These are phyloP conservation scores for Formica exsecta DNA, from an alignment of 1,140 invertebrate genomes.

Conservation along the genomic window DNA sequence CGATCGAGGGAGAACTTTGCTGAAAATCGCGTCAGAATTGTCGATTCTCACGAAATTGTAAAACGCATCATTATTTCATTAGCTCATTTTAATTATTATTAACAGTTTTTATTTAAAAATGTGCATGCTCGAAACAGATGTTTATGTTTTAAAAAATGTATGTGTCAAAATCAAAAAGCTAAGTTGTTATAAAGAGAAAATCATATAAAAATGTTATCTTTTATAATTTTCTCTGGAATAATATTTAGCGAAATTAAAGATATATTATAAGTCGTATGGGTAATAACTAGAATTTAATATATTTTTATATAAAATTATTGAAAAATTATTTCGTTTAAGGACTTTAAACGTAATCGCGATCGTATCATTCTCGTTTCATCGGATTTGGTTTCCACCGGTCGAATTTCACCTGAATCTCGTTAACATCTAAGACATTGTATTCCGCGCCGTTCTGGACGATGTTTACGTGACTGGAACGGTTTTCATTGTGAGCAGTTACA, in stretches of 20 bases:
- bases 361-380: constrained; percentile 10
- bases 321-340: neutral
- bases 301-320: neutral
- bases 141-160: constrained; percentile 8
- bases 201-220: neutral
- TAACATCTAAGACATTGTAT: constrained; percentile 56
- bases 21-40: constrained; percentile 19
- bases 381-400: constrained; percentile 11
- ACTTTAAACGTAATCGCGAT: constrained; percentile 12
- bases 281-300: neutral
- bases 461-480: constrained; percentile 60
- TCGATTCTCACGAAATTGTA: constrained; percentile 31
- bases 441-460: constrained; percentile 49
- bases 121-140: neutral
- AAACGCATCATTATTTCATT: constrained; percentile 17
- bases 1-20: neutral
- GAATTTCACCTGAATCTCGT: constrained; percentile 58
- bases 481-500: constrained; percentile 59
- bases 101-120: neutral
- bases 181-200: neutral
- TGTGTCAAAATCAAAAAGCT: neutral
- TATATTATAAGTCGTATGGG: neutral
- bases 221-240: neutral
- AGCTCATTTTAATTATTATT: constrained; percentile 22
- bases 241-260: neutral